A percentile compares a stretch with the other conserved stretches of the same genome.
phyloP scores from a whole-genome alignment of 2,888 invertebrate species.

The Macaria notata region DNA sequence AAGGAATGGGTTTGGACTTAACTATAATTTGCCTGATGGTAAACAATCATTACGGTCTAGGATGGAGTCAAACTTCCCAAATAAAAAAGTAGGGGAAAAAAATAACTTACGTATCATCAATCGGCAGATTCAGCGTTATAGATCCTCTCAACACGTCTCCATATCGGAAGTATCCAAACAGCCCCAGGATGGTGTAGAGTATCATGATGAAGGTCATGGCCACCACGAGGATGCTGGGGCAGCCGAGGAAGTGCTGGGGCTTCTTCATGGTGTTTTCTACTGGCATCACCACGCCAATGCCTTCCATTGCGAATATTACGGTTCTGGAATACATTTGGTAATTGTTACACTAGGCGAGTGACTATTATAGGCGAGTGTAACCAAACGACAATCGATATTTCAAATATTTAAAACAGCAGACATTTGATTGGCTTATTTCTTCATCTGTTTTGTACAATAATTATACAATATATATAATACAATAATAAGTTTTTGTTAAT shows the following conservation, averaged over 20 bases:
- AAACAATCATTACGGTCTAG: no score
- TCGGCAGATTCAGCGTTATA: slow-evolving; percentile 92
- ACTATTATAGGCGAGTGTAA: no score
- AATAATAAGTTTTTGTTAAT: no score
- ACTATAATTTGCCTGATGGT: no score
- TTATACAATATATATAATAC: no score
- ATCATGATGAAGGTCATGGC: slow-evolving; percentile 91
- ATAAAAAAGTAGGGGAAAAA: no score
- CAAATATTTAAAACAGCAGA: no score
- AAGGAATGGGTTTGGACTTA: no score
- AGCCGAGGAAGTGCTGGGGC: slow-evolving; percentile 90
- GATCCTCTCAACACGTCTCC: slow-evolving; percentile 87
- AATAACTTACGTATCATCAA: slow-evolving; percentile 82
- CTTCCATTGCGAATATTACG: slow-evolving; percentile 98
- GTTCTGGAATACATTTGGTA: slow-evolving; percentile 80
- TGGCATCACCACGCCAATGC: slow-evolving; percentile 96
- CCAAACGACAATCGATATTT: no score
- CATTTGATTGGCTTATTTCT: no score
- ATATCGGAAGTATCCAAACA: slow-evolving; percentile 94
- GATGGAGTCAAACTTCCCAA: no score
- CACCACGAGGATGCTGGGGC: slow-evolving; percentile 91
- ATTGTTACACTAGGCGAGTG: neutral
- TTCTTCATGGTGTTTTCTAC: slow-evolving; percentile 95
- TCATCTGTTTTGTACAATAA: no score
- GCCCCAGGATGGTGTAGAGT: slow-evolving; percentile 90